These are phyloP conservation scores for Anastatus disparis DNA, from an alignment of 1,140 invertebrate genomes.

Conservation along the genomic window DNA sequence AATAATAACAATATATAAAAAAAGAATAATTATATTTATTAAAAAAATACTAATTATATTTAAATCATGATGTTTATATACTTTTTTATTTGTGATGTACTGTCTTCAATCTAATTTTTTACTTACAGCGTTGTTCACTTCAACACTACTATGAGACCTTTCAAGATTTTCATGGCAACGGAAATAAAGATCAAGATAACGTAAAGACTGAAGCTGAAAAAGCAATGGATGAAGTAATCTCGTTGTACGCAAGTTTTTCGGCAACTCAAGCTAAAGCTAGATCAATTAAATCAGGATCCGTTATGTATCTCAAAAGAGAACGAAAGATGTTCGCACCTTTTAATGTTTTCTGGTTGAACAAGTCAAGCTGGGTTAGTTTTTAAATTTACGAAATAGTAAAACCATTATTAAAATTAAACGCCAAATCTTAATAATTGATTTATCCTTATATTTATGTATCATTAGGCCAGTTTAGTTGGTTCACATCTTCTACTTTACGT, in stretches of 20 bases:
- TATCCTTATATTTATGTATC: too few relatives aligned
- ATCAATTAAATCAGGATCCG: constrained; percentile 51
- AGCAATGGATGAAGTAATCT: constrained; percentile 3
- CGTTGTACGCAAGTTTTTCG: constrained; percentile 51
- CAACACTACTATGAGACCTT: constrained; percentile 58
- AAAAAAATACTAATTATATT: too few relatives aligned
- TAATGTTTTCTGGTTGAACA: constrained; percentile 48
- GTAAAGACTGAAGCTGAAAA: not conserved
- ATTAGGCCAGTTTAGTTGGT: constrained; percentile 51
- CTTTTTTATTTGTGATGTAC: too few relatives aligned
- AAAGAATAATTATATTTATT: too few relatives aligned
- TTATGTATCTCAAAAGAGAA: constrained; percentile 49
- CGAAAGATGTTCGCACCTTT: constrained; percentile 48
- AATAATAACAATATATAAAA: too few relatives aligned
- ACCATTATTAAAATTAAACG: too few relatives aligned
- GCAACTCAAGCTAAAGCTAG: constrained; percentile 46
- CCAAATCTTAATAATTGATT: too few relatives aligned
- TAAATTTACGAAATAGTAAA: too few relatives aligned
- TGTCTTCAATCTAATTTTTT: too few relatives aligned
- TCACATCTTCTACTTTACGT: constrained; percentile 56
- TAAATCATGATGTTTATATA: too few relatives aligned
- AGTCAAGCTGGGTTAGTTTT: constrained; percentile 54
- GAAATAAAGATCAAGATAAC: constrained; percentile 20
- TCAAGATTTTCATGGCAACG: constrained; percentile 39
- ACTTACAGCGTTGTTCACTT: constrained; percentile 14